Base-by-base conservation (phyloP, 2,113 vertebrate species). In the Ursus arctos region DNA sequence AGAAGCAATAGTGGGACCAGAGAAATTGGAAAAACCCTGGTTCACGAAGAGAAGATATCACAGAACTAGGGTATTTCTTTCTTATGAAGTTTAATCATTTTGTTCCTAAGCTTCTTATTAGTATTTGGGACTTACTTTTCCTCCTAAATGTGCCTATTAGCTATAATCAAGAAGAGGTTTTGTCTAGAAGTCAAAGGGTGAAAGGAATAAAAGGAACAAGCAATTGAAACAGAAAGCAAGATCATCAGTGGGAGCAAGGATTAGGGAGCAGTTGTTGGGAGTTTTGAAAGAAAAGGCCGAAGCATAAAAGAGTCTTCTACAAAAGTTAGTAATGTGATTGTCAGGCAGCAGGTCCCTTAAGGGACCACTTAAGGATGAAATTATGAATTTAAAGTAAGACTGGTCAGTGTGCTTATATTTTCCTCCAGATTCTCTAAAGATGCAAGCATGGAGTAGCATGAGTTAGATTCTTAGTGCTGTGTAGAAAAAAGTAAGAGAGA, bases 211-310 rank as follows among this genome's bases (percentile, higher is more conserved):
- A 88, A 94, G 57, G 28, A 79, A 92, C 40, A 83, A 92, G n/a
- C 1, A 59, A 94, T 57, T 80, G 49, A 72, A 95, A 61, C 40
- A 92, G 51, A 88, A 95, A 94, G 36, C 83, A 96, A 92, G 61
- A 72, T 59, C 1, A 36, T 57, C 14, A 89, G 11, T 65, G 53
- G 85, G 36, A 87, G 36, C 31, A 72, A 87, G 12, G 63, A 88
- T 2, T 57, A 10, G n/a, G 3, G 24, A 92, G 10, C 24, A 22
- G 22, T 21, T 67, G n/a, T 40, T 84, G 7, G 49, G 55, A 72
- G 33, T 31, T 87, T 72, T 95, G 40, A 96, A 97, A 95, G 80
- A 92, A 77, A 93, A 79, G 1, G 8, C 14, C 80, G 84, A 93
- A 19, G 26, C 88, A 3, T 83, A 83, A 87, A 92, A 59, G 19